A percentile compares a stretch with the other conserved stretches of the same genome.
phyloP scores from a whole-genome alignment of 2,113 vertebrate genomes.

The Arenaria interpres region DNA sequence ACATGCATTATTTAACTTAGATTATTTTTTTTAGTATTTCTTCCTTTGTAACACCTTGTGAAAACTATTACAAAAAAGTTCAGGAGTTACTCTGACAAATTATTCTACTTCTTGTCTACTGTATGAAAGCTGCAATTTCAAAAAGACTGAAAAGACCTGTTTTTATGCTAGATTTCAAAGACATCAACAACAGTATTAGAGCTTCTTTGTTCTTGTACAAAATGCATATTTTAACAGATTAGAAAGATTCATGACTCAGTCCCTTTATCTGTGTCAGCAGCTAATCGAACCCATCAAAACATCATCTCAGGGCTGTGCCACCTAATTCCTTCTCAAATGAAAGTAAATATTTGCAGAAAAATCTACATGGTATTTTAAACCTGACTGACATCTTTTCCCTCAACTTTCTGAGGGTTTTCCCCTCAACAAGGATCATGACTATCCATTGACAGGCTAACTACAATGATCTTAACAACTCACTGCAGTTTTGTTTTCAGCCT shows the following conservation, averaged over 20 bases:
- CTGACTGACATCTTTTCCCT: background rate
- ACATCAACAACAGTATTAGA: constrained; percentile 34
- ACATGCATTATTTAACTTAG: background rate
- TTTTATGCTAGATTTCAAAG: constrained; percentile 58
- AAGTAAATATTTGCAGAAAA: constrained; percentile 59
- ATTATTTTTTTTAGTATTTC: background rate
- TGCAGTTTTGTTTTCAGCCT: background rate
- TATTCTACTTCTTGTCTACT: constrained; percentile 51
- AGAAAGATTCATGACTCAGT: constrained; percentile 51
- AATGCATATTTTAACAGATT: constrained; percentile 46
- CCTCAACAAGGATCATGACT: background rate
- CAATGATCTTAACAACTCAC: background rate
- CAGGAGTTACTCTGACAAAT: constrained; percentile 49
- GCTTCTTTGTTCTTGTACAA: constrained; percentile 63
- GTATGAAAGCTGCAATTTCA: constrained; percentile 64
- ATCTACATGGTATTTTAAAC: background rate
- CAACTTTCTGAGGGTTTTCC: background rate
- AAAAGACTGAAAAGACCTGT: background rate
- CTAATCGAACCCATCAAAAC: constrained; percentile 72
- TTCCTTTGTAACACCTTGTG: constrained; percentile 15
- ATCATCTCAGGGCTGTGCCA: constrained; percentile 3
- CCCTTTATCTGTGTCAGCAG: constrained; percentile 52
- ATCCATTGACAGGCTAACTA: background rate
- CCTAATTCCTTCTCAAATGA: constrained; percentile 39
- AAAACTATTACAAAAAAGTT: constrained; percentile 39